Conservation (phyloP, 2,888 invertebrate genomes). For the Phaonia tiefii region DNA sequence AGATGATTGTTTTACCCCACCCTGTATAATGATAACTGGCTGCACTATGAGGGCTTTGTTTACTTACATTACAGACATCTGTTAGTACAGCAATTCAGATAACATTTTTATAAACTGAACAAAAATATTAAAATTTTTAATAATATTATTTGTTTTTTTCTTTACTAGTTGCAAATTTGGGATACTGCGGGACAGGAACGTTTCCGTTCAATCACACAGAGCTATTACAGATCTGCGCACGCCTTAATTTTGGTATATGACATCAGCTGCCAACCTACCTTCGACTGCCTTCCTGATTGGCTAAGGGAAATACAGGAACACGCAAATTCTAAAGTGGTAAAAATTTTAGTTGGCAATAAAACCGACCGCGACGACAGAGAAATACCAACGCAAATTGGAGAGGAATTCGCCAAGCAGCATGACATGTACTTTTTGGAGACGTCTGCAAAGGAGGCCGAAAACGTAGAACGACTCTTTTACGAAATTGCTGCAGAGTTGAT, state of each 20-base stretch:
- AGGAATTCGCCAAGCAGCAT: slow-evolving; percentile 96
- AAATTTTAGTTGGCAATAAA: slow-evolving; percentile 90
- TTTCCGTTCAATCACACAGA: slow-evolving; percentile 98
- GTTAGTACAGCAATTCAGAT: too few species aligned
- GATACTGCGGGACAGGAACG: slow-evolving; percentile 98
- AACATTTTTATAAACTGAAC: too few species aligned
- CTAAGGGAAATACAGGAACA: slow-evolving; percentile 98
- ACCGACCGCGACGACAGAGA: slow-evolving; percentile 97
- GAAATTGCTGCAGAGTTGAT: slow-evolving; percentile 97
- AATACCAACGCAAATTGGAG: slow-evolving; percentile 93
- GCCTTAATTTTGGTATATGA: slow-evolving; percentile 98
- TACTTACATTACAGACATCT: too few species aligned
- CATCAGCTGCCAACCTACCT: slow-evolving; percentile 98
- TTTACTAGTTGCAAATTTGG: slow-evolving; percentile 95
- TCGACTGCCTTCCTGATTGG: slow-evolving; percentile 98
- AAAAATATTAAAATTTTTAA: background rate
- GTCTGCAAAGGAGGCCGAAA: slow-evolving; percentile 98
- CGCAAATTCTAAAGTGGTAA: slow-evolving; percentile 90
- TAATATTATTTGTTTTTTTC: background rate
- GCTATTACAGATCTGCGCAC: slow-evolving; percentile 98
- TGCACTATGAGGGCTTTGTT: too few species aligned
- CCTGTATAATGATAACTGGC: too few species aligned
- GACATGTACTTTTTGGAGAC: slow-evolving; percentile 99
- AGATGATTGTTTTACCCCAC: too few species aligned
- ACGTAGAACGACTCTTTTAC: slow-evolving; percentile 97